Percentiles rank a stretch among this genome's conserved stretches.
Conservation (phyloP, 2,797 vertebrate genomes). For the Myotis pilosus region DNA sequence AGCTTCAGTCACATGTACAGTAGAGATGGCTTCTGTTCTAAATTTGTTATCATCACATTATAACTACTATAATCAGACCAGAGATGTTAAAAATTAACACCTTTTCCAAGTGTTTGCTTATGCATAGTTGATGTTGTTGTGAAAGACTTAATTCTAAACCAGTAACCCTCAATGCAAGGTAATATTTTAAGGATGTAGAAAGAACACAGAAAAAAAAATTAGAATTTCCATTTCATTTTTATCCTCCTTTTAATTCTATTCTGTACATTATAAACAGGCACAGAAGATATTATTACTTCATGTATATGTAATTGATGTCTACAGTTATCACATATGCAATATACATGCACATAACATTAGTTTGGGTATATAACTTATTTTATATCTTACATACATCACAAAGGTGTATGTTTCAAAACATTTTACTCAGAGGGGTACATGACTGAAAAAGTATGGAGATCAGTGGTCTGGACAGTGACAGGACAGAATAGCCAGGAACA, state of each 20-base stretch:
- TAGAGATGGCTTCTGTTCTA: conserved; percentile 55
- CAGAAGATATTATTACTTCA: neutral
- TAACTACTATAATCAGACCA: conserved; percentile 47
- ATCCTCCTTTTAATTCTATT: neutral
- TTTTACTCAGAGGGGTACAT: neutral
- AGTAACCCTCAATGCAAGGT: neutral
- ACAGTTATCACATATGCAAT: neutral
- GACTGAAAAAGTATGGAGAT: neutral
- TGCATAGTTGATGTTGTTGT: neutral
- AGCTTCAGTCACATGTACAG: conserved; percentile 31
- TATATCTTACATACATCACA: neutral
- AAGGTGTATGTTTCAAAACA: neutral
- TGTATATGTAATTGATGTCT: neutral
- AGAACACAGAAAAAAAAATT: neutral
- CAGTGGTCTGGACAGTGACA: neutral
- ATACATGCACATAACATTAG: neutral
- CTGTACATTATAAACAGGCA: no score
- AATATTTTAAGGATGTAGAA: neutral
- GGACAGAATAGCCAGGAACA: neutral
- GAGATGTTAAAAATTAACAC: conserved; percentile 54
- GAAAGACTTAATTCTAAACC: neutral
- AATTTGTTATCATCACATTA: conserved; percentile 45
- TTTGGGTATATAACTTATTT: neutral
- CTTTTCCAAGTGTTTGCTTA: neutral
- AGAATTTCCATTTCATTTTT: conserved; percentile 35